Base-by-base conservation (phyloP, 2,797 vertebrate species). In the Paramormyrops hopkinsi region DNA sequence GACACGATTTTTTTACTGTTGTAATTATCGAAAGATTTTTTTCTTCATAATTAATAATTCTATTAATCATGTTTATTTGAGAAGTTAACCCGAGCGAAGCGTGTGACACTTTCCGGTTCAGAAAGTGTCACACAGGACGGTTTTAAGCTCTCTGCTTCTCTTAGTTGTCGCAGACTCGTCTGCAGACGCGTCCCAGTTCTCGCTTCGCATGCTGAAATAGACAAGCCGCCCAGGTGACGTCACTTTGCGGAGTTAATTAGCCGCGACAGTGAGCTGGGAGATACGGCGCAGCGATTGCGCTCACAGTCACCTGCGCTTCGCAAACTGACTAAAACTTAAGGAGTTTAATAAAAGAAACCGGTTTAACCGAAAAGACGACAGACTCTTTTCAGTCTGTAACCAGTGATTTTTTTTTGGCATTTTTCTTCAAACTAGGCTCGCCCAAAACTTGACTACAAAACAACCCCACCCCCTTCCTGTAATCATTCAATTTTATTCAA, bases 401-500 rank as follows among this genome's bases (percentile, higher is more conserved):
- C 54, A 92, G 92, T 90, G 89, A 91, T 25, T 93, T 93, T 94
- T 94, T 92, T 94, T 92, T 90, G 91, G 92, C 93, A 93, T 94
- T 93, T 93, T 93, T 73, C 76, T 54, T 53, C 46, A 88, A 94
- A 93, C 91, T 92, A 93, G 48, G 29, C 86, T 89, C 65, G 53
- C 65, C 69, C 54, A 89, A 89, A 92, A 88, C 91, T 89, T 94
- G 92, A 91, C 91, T 92, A 93, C 89, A 86, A 82, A 93, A 90
- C 92, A 92, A 91, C 90, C 91, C 92, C 17, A 69, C 65, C 59
- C 86, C 51, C 29, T 54, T 87, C 17, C 86, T 84, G n/a, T 44
- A 62, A 41, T 65, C 92, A 94, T 93, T 95, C 84, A 94, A 94
- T 92, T 93, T 94, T 94, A 95, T 94, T 95, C 90, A 94, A 93